Conservation (phyloP, 2,888 invertebrate genomes). For the Monochamus alternatus region DNA sequence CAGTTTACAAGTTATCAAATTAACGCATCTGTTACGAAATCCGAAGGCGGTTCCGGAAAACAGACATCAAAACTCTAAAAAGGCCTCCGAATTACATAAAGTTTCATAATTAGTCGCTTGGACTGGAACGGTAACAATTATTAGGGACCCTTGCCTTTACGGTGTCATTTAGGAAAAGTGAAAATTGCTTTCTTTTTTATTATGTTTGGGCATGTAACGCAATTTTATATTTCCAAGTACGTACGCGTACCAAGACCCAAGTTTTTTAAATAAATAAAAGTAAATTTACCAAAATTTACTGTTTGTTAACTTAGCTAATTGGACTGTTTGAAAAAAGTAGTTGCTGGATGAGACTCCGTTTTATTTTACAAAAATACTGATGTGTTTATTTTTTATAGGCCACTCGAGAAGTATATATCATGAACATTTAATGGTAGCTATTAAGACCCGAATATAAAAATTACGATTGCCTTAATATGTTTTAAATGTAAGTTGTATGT, state of each 20-base stretch:
- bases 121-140: background rate
- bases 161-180: background rate
- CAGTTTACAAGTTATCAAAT: too few relatives aligned
- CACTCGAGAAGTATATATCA: too few relatives aligned
- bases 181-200: background rate
- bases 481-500: too few relatives aligned
- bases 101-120: background rate
- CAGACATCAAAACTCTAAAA: slow-evolving; percentile 3
- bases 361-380: too few relatives aligned
- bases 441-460: too few relatives aligned
- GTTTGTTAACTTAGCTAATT: too few relatives aligned
- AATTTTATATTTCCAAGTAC: background rate
- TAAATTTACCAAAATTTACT: too few relatives aligned
- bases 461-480: too few relatives aligned
- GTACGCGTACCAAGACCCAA: background rate
- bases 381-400: too few relatives aligned
- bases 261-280: background rate
- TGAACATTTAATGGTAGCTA: too few relatives aligned
- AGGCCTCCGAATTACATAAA: background rate
- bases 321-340: too few relatives aligned
- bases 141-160: background rate
- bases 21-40: background rate
- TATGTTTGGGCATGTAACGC: background rate
- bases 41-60: background rate
- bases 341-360: too few relatives aligned